Conservation (phyloP, 1,140 invertebrate genomes). For the Pteromalus puparum region DNA sequence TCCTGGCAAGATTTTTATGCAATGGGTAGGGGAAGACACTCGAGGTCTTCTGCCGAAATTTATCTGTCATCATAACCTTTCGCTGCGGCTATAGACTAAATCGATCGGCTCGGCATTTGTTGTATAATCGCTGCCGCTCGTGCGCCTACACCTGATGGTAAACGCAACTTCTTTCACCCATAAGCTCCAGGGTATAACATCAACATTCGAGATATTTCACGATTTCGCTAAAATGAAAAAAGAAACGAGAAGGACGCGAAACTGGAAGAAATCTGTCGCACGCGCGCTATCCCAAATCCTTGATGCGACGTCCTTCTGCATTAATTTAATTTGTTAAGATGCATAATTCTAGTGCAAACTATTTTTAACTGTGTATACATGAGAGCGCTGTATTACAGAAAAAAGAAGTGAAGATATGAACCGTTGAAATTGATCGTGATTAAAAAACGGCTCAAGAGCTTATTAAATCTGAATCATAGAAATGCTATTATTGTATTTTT, state of each 20-base stretch:
- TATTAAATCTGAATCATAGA: too few species aligned
- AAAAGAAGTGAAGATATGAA: too few species aligned
- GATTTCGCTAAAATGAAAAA: constrained; percentile 21
- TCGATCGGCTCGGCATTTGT: constrained; percentile 54
- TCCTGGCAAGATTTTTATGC: constrained; percentile 43
- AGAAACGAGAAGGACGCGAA: background rate
- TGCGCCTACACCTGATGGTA: background rate
- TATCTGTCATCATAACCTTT: constrained; percentile 68
- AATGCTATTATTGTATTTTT: too few species aligned
- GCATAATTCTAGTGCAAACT: too few species aligned
- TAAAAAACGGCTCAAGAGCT: too few species aligned
- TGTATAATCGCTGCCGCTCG: constrained; percentile 59
- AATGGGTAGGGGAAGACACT: constrained; percentile 50
- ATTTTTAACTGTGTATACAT: too few species aligned
- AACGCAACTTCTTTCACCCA: background rate
- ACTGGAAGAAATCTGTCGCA: background rate
- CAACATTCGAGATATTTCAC: background rate
- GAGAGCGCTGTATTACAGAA: too few species aligned
- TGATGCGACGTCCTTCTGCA: background rate
- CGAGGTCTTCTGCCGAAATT: constrained; percentile 65
- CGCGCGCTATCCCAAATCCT: background rate
- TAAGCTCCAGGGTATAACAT: background rate
- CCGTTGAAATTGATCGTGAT: too few species aligned
- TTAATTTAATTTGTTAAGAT: constrained; percentile 8
- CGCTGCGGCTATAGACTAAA: constrained; percentile 56